Evolutionary conservation across 1,140 invertebrate genomes (phyloP), one percentile per base, ranked within the genome.

Genomic region (Harlomillsia oculata): DNA sequence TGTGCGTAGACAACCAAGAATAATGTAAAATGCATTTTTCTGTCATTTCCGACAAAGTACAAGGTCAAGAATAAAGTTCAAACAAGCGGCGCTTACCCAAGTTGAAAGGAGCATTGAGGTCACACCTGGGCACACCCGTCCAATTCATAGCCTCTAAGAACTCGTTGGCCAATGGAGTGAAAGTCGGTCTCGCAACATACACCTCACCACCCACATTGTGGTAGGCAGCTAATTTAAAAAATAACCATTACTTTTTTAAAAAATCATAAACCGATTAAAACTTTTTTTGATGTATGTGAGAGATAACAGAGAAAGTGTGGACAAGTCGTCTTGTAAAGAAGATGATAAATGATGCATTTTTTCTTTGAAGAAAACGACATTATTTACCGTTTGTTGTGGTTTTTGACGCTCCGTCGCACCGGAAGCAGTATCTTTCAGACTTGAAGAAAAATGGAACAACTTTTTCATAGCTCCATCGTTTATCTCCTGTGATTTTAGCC

Each of bases 371-470:
- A n/a, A 26, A 52, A 25, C 14, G n/a, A 36, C 36, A 26, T 45
- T 30, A n/a, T n/a, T 34, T 55, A 32, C 53, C 41, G 30, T 56
- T 49, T 26, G 53, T 56, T 0, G 44, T 23, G 13, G 34, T 45
- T 28, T 41, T 20, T 49, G 56, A 16, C 26, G 48, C 51, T 2
- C 32, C 29, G 18, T 59, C 57, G 20, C 57, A 59, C 21, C 32
- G 20, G 13, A 59, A 50, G 11, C 51, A 46, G 41, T 62, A 62
- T 16, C 69, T 66, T 67, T 76, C 75, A 0, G 69, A 68, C 56
- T 74, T 76, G 13, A 69, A 68, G 60, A 78, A 78, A 60, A 75
- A 78, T 1, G 75, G 75, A 4, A 76, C 63, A 2, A 77, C 71
- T 49, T 76, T 73, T 20, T 74, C 70, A 64, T 76, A 82, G 14